These are phyloP conservation scores for Marronus borbonicus DNA, from an alignment of 2,888 invertebrate species.

Conservation along the genomic window DNA sequence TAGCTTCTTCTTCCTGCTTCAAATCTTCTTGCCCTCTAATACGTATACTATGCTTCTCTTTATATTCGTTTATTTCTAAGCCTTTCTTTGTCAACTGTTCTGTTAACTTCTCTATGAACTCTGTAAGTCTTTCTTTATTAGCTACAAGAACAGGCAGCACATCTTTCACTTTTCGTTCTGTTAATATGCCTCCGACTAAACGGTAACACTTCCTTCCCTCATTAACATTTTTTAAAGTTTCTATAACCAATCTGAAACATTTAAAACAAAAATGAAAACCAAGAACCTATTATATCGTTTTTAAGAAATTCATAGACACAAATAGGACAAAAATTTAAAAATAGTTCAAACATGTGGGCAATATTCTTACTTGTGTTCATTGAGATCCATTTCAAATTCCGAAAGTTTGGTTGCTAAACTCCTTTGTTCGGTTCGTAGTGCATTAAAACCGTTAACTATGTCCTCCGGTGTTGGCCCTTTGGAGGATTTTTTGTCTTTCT, in stretches of 20 bases:
- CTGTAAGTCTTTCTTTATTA: conserved; percentile 86
- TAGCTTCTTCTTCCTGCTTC: conserved; percentile 59
- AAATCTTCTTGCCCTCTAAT: conserved; percentile 81
- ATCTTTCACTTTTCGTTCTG: conserved; percentile 93
- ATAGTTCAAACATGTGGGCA: conserved; percentile 46
- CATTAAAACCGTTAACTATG: conserved; percentile 90
- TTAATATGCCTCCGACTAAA: conserved; percentile 93
- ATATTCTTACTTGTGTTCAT: conserved; percentile 91
- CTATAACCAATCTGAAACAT: conserved; percentile 89
- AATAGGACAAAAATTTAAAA: conserved; percentile 27
- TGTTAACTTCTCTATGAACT: conserved; percentile 84
- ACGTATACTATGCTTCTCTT: conserved; percentile 91
- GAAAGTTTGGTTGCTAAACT: conserved; percentile 89
- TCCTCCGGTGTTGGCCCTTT: conserved; percentile 80
- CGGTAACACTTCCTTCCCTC: conserved; percentile 91
- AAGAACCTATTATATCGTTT: neutral
- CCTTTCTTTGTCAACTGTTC: conserved; percentile 91
- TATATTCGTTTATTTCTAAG: conserved; percentile 91
- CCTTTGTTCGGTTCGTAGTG: conserved; percentile 89
- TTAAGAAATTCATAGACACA: neutral
- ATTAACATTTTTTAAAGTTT: conserved; percentile 90
- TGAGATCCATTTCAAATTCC: conserved; percentile 94
- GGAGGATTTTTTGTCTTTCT: conserved; percentile 68
- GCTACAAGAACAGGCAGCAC: conserved; percentile 87
- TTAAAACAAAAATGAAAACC: neutral